phyloP scores from a whole-genome alignment of 2,797 vertebrate genomes.

The Amphiprion clarkii region DNA sequence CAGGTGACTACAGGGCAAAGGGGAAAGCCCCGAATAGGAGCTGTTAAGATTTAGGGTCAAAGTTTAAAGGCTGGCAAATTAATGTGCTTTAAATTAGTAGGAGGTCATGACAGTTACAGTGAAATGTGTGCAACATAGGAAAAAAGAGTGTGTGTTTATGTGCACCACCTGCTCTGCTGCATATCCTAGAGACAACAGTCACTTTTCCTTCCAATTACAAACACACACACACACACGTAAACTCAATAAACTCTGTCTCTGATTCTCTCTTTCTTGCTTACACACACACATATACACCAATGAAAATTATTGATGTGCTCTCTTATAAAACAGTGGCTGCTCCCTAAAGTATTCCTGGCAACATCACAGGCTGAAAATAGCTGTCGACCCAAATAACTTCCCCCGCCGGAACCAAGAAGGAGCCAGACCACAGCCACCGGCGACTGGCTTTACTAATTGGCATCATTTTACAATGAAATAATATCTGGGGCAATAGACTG shows the following conservation, averaged over 20 bases:
- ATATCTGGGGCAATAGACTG: conserved; percentile 81
- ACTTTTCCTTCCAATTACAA: conserved; percentile 30
- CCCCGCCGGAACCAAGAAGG: conserved; percentile 76
- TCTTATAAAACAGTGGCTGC: conserved; percentile 85
- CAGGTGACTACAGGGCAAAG: conserved; percentile 36
- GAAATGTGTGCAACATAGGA: conserved; percentile 12
- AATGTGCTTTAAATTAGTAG: conserved; percentile 47
- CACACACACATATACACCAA: conserved; percentile 60
- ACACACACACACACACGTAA: conserved; percentile 56
- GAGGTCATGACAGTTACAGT: conserved; percentile 28
- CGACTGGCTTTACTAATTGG: conserved; percentile 80
- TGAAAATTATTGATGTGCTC: conserved; percentile 87
- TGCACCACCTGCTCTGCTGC: conserved; percentile 44
- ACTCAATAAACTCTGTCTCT: conserved; percentile 69
- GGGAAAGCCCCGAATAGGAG: conserved; percentile 18
- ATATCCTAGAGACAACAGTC: conserved; percentile 34
- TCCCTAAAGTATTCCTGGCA: conserved; percentile 87
- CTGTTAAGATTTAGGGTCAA: conserved; percentile 28
- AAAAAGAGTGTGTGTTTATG: neutral
- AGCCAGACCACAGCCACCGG: conserved; percentile 82
- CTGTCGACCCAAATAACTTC: conserved; percentile 87
- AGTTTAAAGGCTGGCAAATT: conserved; percentile 51
- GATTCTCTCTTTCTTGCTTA: conserved; percentile 26
- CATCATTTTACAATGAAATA: conserved; percentile 80
- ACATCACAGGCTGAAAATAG: conserved; percentile 86